Percentiles rank a stretch among this genome's conserved stretches.
Conservation (phyloP, 2,113 vertebrate genomes). For the Platichthys stellatus region DNA sequence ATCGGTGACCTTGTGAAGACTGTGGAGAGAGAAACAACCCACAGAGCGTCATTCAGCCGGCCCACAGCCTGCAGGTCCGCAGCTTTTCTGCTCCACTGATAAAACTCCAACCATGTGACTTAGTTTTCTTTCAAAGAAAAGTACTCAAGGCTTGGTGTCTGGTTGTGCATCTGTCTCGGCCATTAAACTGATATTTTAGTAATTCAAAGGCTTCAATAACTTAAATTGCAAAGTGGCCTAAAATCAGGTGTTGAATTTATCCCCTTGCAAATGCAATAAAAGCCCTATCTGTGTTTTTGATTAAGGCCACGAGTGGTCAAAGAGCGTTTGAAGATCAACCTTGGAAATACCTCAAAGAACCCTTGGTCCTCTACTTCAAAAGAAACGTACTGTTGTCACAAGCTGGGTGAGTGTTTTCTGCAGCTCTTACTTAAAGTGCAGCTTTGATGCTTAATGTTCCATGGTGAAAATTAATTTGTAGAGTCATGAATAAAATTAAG, state of each 20-base stretch:
- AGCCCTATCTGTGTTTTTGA: not conserved
- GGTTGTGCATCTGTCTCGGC: not conserved
- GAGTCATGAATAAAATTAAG: too few species aligned
- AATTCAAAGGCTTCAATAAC: not conserved
- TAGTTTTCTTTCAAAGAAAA: too few species aligned
- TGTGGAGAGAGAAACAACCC: slow-evolving; percentile 45
- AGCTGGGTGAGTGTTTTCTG: slow-evolving; percentile 29
- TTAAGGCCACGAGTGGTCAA: slow-evolving; percentile 14
- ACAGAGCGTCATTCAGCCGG: slow-evolving; percentile 38
- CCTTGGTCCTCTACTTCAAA: slow-evolving; percentile 43
- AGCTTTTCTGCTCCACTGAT: too few species aligned
- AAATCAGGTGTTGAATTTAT: not conserved
- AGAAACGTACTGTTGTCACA: not conserved
- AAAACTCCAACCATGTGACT: too few species aligned
- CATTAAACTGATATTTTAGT: not conserved
- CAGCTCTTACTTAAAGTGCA: not conserved
- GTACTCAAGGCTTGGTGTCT: not conserved
- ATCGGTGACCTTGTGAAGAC: slow-evolving; percentile 61
- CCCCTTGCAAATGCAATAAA: not conserved
- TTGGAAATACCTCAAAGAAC: slow-evolving; percentile 22
- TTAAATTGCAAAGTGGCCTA: not conserved
- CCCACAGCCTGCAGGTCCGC: slow-evolving; percentile 33
- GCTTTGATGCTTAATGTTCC: not conserved
- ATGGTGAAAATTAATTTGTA: too few species aligned
- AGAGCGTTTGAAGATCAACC: slow-evolving; percentile 36